Evolutionary conservation across 2,888 invertebrate genomes (phyloP).

Genomic region (Parnassius orleans): DNA sequence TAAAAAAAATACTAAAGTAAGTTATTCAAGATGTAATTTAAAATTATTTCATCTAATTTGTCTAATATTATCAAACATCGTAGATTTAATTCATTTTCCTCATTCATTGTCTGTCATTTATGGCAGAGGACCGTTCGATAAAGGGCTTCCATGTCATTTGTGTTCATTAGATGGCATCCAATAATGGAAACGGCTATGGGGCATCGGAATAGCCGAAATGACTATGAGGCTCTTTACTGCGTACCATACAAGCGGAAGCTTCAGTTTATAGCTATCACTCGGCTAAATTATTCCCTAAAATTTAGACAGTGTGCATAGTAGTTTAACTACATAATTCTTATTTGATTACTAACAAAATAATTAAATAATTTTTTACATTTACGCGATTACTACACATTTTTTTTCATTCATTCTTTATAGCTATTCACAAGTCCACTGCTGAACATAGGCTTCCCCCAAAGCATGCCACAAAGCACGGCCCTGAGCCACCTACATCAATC

Average conservation of each 20-base stretch:
- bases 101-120: constrained; percentile 30
- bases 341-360: too few relatives aligned
- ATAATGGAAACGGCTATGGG: constrained; percentile 64
- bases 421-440: too few relatives aligned
- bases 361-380: too few relatives aligned
- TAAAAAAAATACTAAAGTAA: too few relatives aligned
- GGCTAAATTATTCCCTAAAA: constrained; percentile 10
- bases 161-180: constrained; percentile 70
- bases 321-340: neutral
- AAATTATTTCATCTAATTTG: neutral
- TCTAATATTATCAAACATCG: neutral
- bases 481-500: too few relatives aligned
- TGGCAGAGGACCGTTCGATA: constrained; percentile 42
- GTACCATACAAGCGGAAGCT: constrained; percentile 37
- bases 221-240: constrained; percentile 54
- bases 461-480: too few relatives aligned
- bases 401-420: too few relatives aligned
- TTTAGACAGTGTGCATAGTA: neutral
- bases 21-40: too few relatives aligned
- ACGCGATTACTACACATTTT: too few relatives aligned
- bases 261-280: constrained; percentile 21
- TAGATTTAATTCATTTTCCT: constrained; percentile 11
- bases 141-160: constrained; percentile 57
- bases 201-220: constrained; percentile 58
- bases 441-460: too few relatives aligned